Evolutionary conservation across 64 coral and sea anemone genomes (phyloP), one percentile per base, ranked within the genome.

Genomic region (Montipora cactus): DNA sequence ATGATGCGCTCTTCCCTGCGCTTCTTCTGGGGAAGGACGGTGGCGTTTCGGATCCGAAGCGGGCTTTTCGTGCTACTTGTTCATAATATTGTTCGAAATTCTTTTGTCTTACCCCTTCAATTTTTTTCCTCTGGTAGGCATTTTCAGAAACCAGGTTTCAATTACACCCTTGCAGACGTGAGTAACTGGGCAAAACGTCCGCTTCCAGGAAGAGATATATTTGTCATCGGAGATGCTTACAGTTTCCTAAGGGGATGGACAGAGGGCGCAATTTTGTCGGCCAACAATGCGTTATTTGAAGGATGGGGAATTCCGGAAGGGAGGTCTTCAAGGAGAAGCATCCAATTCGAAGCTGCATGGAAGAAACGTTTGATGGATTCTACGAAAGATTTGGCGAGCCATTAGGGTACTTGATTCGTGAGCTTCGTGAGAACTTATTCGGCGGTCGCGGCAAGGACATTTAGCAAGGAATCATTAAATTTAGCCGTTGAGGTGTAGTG

Each of bases 161-260:
- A 87, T 59, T 93, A 84, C 67, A 90, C 79, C 28, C 92, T 96
- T 79, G 61, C 79, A 13, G 79, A 93, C 8, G 93, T 96, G 71
- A 93, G 91, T 47, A 68, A 93, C 73, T 96, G 95, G 95, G 95
- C 95, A 19, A 96, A 96, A 12, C 59, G 95, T 61, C 95, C 95
- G 13, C 93, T 96, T 52, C 55, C 79, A 8, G 87, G 75, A 13
- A 79, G 93, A 79, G 89, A 96, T 47, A 84, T 96, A 19, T 96
- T 96, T 21, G 6, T 96, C 16, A 73, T 96, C n/a, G 92, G 92
- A 55, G 95, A 96, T 25, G 91, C 95, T 4, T 96, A 84, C 53
- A 87, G 93, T 87, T 87, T 73, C 20, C 70, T 74, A 25, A 61
- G 95, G n/a, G 91, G 91, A 2, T 96, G 95, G 95, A 93, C 91